Evolutionary conservation across 2,113 vertebrate genomes (phyloP).

Genomic region (Apeltes quadracus): DNA sequence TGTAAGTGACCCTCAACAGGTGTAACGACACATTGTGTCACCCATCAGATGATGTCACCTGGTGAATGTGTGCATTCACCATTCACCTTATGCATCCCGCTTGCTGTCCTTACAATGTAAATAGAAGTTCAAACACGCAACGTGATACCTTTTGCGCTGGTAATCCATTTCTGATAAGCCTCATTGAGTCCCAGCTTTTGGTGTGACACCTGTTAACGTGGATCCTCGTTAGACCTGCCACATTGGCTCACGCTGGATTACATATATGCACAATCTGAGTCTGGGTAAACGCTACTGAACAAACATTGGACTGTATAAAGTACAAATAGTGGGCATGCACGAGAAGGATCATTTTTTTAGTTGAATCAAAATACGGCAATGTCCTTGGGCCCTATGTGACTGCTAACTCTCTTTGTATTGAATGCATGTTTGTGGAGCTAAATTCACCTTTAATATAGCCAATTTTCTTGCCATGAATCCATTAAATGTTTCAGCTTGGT

Average conservation of each 20-base stretch:
- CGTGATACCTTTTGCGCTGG: background rate
- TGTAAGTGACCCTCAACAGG: too few relatives aligned
- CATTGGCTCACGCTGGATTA: too few relatives aligned
- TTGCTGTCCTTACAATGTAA: background rate
- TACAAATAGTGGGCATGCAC: background rate
- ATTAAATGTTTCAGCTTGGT: background rate
- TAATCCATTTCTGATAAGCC: background rate
- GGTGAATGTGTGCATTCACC: too few relatives aligned
- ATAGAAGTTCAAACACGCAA: background rate
- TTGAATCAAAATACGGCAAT: background rate
- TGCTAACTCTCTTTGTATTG: background rate
- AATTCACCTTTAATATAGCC: background rate
- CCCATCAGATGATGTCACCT: background rate
- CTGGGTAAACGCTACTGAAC: slow-evolving; percentile 9
- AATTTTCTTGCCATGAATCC: background rate
- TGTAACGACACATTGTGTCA: background rate
- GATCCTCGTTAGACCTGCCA: background rate
- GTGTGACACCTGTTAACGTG: background rate
- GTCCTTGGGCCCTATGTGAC: background rate
- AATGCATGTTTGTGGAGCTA: too few relatives aligned
- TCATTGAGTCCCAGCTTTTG: background rate
- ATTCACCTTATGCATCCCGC: background rate
- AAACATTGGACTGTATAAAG: slow-evolving; percentile 11
- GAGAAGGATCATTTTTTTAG: too few relatives aligned
- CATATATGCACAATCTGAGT: background rate